Percentiles rank a stretch among this genome's conserved stretches.
Conservation (phyloP, 2,113 vertebrate genomes). For the Coryphaenoides rupestris region DNA sequence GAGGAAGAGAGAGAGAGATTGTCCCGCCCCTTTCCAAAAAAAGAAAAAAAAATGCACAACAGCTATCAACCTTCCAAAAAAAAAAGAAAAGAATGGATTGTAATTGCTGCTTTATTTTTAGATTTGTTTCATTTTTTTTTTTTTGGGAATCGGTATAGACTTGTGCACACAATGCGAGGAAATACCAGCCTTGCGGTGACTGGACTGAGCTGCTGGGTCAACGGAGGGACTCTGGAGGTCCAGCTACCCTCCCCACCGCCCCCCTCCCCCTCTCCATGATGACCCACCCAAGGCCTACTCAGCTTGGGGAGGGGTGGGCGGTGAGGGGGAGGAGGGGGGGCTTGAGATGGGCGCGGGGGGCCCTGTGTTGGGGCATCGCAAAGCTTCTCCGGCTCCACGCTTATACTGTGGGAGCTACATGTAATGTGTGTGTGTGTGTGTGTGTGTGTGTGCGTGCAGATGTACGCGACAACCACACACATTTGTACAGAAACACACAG, state of each 20-base stretch:
- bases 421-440: conserved; percentile 15
- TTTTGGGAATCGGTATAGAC: conserved; percentile 30
- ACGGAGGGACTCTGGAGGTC: too few species aligned
- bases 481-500: background rate
- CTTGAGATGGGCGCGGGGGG: conserved; percentile 14
- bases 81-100: conserved; percentile 50
- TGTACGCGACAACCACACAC: conserved; percentile 22
- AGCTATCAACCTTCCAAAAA: conserved; percentile 56
- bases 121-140: conserved; percentile 45
- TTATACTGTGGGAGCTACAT: background rate
- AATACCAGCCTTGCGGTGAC: conserved; percentile 42
- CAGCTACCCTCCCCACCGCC: too few species aligned
- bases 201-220: conserved; percentile 6
- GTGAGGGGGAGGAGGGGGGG: background rate
- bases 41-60: conserved; percentile 43
- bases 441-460: too few species aligned
- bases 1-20: background rate
- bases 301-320: background rate
- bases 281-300: conserved; percentile 21
- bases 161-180: conserved; percentile 78
- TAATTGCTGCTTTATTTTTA: conserved; percentile 70
- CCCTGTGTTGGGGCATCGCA: conserved; percentile 18
- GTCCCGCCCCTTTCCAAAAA: conserved; percentile 1
- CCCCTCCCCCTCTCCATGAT: conserved; percentile 26
- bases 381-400: conserved; percentile 21